phyloP scores from a whole-genome alignment of 2,113 vertebrate species.

The Pavo muticus region DNA sequence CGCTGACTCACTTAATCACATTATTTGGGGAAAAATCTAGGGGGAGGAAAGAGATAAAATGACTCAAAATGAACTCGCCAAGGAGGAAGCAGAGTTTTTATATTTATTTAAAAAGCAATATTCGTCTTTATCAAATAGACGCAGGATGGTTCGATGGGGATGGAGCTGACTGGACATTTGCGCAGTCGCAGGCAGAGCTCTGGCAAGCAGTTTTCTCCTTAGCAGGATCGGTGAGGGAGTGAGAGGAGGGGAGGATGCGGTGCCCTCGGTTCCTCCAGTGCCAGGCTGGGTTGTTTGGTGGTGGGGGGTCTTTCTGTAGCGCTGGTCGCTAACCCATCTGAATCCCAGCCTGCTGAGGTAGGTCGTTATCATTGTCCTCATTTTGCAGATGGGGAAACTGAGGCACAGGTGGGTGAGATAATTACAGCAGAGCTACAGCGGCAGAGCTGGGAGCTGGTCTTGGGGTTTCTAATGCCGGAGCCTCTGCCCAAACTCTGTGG shows the following conservation, averaged over 20 bases:
- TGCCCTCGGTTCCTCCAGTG: constrained; percentile 29
- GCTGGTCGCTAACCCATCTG: constrained; percentile 50
- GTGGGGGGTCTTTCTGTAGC: constrained; percentile 52
- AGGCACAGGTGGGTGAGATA: constrained; percentile 47
- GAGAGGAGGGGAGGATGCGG: neutral
- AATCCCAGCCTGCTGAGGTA: constrained; percentile 56
- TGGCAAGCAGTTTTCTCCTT: neutral
- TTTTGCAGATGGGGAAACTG: constrained; percentile 65
- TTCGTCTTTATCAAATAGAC: constrained; percentile 81
- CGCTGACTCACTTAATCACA: constrained; percentile 86
- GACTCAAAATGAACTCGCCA: constrained; percentile 86
- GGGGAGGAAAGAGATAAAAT: constrained; percentile 85
- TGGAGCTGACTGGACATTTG: constrained; percentile 48
- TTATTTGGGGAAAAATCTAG: constrained; percentile 87
- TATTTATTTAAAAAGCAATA: constrained; percentile 87
- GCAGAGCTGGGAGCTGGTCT: neutral
- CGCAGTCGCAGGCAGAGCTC: constrained; percentile 27
- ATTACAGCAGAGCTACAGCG: neutral
- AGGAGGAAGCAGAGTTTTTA: constrained; percentile 83
- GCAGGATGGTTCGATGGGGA: constrained; percentile 68
- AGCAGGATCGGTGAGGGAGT: constrained; percentile 12
- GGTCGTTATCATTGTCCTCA: constrained; percentile 65
- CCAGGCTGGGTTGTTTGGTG: constrained; percentile 9
- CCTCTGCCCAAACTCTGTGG: neutral
- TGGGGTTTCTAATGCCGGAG: neutral